Evolutionary conservation across 1,140 invertebrate genomes (phyloP).

Genomic region (roundworm (Caenorhabditis elegans)): WBcel235 BX284606.5:15116501-15117000

Average conservation of each 20-base stretch:
- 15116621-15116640: not conserved
- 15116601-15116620: conserved; percentile 20
- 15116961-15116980: too few species aligned
- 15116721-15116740: not conserved
- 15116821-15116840: not conserved
- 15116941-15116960: too few species aligned
- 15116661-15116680: too few species aligned
- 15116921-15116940: too few species aligned
- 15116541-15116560: conserved; percentile 16
- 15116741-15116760: not conserved
- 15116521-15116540: conserved; percentile 10
- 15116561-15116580: not conserved
- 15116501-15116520: conserved; percentile 3
- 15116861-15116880: too few species aligned
- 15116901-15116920: too few species aligned
- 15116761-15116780: not conserved
- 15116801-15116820: too few species aligned
- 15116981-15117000: too few species aligned
- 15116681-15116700: not conserved
- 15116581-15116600: not conserved
- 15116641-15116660: not conserved
- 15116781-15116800: not conserved
- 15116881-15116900: too few species aligned
- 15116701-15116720: not conserved
- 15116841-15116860: not conserved